Conservation (phyloP, 1,140 invertebrate genomes). For the Odontomachus brunneus region DNA sequence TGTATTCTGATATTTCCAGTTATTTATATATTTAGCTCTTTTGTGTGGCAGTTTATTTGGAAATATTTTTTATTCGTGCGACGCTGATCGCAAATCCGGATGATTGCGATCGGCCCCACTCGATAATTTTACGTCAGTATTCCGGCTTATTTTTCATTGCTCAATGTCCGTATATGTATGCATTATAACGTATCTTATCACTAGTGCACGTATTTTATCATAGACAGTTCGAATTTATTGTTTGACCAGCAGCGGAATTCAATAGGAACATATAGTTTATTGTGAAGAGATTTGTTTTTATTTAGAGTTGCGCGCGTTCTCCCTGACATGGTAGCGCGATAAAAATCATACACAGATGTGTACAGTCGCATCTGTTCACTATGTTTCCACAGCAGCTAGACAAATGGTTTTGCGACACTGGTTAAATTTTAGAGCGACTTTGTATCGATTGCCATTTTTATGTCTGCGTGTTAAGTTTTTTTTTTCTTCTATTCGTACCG, state of each 20-base stretch:
- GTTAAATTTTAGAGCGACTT: conserved; percentile 18
- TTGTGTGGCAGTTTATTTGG: too few relatives aligned
- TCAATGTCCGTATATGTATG: neutral
- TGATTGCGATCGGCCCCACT: too few relatives aligned
- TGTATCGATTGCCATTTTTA: neutral
- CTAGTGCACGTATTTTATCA: neutral
- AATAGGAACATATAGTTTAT: neutral
- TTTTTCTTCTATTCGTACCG: conserved; percentile 8
- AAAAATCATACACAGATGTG: neutral
- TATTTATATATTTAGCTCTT: too few relatives aligned
- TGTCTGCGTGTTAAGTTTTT: conserved; percentile 18
- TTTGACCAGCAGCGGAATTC: neutral
- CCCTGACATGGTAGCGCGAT: neutral
- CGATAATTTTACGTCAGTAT: too few relatives aligned
- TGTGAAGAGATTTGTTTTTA: conserved; percentile 27
- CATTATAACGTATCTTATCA: neutral
- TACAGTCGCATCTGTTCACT: neutral
- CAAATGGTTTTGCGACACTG: neutral
- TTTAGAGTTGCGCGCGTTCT: neutral
- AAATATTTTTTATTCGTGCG: too few relatives aligned
- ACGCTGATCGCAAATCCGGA: too few relatives aligned
- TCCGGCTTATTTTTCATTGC: too few relatives aligned
- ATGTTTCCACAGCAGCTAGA: neutral
- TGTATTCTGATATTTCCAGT: too few relatives aligned
- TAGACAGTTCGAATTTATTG: neutral